Evolutionary conservation across 2,797 vertebrate species (phyloP), one percentile per base, ranked within the genome.

Genomic region (Balearica regulorum): DNA sequence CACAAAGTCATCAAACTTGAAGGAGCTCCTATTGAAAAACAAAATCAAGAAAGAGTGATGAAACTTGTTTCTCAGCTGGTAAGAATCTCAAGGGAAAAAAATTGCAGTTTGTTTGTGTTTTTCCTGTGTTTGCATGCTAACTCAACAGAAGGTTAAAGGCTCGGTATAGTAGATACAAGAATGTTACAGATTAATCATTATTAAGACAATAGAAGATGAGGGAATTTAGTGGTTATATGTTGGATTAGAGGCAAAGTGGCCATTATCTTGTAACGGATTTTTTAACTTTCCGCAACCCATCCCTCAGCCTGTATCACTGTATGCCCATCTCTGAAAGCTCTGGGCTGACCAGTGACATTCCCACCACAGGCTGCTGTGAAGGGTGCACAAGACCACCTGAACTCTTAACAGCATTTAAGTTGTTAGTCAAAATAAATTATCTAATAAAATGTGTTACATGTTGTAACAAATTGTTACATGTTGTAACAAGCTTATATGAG

Each of bases 291-390:
- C 14, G 29, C 24, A 58, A 2, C 2, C 49, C 16, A 54, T 0
- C 2, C 10, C 3, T 46, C 20, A 46, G 18, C 13, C 29, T 1
- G 2, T 37, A 11, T 39, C 33, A 37, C 16, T 35, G 1, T 53
- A 25, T 16, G 29, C 1, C 20, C 39, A 8, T 39, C 9, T 71
- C 35, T 78, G 44, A 81, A 68, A 60, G 33, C 16, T 81, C 41
- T 16, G 10, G 14, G 6, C 28, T 60, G n/a, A 54, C 10, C 15
- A 20, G 11, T 44, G 24, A 83, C 75, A 73, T 70, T 80, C 33
- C 18, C 6, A 20, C 18, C 48, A 12, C 21, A 64, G 68, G 5
- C 22, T 83, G 13, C 17, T 39, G 16, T 24, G 25, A 78, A 78
- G 13, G 17, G 16, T 43, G 28, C 41, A 37, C 17, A 64, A 75